Conservation (phyloP, 2,888 invertebrate genomes). For the Cybosia mesomella region DNA sequence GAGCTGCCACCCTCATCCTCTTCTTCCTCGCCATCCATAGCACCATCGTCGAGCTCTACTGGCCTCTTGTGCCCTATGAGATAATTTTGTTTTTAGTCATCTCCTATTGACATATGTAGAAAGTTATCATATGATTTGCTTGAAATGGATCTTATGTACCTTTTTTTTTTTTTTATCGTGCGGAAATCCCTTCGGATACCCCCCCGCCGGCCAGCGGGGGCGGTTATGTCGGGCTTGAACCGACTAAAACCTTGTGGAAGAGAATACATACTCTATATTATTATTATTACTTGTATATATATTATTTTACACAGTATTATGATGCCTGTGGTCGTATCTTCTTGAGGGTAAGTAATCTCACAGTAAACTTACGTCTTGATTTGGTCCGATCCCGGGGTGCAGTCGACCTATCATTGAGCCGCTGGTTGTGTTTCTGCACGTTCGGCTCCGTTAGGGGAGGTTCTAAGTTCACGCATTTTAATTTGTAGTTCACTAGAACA, state of each 20-base stretch:
- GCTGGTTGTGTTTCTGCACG: slow-evolving; percentile 83
- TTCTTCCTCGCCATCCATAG: slow-evolving; percentile 78
- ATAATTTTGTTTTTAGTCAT: neutral
- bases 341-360: too few species aligned
- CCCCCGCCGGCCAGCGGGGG: too few species aligned
- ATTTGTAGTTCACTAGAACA: slow-evolving; percentile 78
- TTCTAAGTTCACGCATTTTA: slow-evolving; percentile 82
- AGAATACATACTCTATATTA: too few species aligned
- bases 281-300: too few species aligned
- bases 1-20: slow-evolving; percentile 88
- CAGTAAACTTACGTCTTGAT: slow-evolving; percentile 73
- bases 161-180: too few species aligned
- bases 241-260: too few species aligned
- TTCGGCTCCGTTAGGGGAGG: slow-evolving; percentile 84
- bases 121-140: too few species aligned
- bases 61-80: slow-evolving; percentile 73
- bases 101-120: neutral
- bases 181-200: too few species aligned
- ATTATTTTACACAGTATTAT: too few species aligned
- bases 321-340: too few species aligned
- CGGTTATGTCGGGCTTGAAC: too few species aligned
- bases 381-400: slow-evolving; percentile 79
- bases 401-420: slow-evolving; percentile 78
- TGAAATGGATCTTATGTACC: too few species aligned
- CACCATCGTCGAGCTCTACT: slow-evolving; percentile 67